Conservation (phyloP, 1,140 invertebrate genomes). For the Marisa cornuarietis region DNA sequence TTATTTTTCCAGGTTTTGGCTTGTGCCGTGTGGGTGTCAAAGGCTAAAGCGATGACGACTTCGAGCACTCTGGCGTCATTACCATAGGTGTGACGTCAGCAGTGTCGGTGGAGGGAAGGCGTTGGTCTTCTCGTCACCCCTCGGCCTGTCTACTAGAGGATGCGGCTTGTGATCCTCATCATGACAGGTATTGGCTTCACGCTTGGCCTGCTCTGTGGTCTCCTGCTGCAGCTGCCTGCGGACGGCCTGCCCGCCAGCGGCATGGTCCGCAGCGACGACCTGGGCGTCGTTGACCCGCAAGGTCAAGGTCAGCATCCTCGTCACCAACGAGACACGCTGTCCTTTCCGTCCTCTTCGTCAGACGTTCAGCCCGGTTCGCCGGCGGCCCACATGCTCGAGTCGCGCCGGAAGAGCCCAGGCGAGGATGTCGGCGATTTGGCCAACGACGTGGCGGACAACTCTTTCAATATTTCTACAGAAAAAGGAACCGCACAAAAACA, state of each 20-base stretch:
- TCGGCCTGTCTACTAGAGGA: constrained; percentile 33
- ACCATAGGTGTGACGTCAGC: not conserved
- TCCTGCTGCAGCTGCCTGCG: constrained; percentile 57
- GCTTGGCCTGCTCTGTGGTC: constrained; percentile 55
- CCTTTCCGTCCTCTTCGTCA: too few relatives aligned
- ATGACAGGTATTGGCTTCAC: constrained; percentile 61
- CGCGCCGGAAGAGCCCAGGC: too few relatives aligned
- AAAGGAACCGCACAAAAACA: too few relatives aligned
- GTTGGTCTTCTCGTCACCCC: constrained; percentile 10
- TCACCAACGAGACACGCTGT: too few relatives aligned
- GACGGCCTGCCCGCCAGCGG: constrained; percentile 36
- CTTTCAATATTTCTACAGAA: too few relatives aligned
- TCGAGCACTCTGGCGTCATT: not conserved
- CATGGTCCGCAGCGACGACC: not conserved
- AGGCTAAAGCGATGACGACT: not conserved
- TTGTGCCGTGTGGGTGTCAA: not conserved
- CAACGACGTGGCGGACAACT: too few relatives aligned
- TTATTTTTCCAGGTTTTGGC: not conserved
- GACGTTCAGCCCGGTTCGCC: too few relatives aligned
- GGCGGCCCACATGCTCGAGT: too few relatives aligned
- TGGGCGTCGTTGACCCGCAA: not conserved
- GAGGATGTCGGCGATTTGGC: too few relatives aligned
- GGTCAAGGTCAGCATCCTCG: not conserved
- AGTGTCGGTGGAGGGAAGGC: not conserved
- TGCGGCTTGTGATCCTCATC: constrained; percentile 40